Conservation (phyloP, 2,113 vertebrate genomes). For the Phoenicopterus ruber region DNA sequence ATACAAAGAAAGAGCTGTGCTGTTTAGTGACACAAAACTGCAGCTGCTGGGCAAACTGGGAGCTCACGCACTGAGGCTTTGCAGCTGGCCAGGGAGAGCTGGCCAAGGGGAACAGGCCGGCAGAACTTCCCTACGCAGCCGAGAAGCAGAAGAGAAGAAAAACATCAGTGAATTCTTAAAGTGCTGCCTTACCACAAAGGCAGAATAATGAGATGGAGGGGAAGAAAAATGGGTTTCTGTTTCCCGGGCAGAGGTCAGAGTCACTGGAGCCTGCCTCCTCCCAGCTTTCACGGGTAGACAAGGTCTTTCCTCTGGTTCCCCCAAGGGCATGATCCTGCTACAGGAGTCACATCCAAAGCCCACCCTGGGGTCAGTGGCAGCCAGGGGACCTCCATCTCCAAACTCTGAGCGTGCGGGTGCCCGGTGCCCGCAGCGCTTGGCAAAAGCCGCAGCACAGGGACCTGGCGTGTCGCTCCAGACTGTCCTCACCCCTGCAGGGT, state of each 20-base stretch:
- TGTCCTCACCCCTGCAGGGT: not conserved
- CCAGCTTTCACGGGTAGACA: not conserved
- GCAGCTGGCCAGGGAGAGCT: not conserved
- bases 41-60: not conserved
- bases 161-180: not conserved
- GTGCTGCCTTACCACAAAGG: not conserved
- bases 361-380: not conserved
- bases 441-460: not conserved
- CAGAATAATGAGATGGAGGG: not conserved
- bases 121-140: accelerated
- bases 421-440: not conserved
- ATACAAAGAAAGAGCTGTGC: not conserved
- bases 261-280: not conserved
- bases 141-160: not conserved
- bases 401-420: not conserved
- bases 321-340: not conserved
- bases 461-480: accelerated
- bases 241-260: not conserved
- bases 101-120: accelerated
- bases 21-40: not conserved
- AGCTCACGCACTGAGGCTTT: accelerated
- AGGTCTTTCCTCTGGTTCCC: not conserved
- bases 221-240: not conserved
- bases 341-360: not conserved
- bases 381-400: not conserved